These are phyloP conservation scores for Cantharis lateralis DNA, from an alignment of 2,888 invertebrate genomes.

Conservation along the genomic window DNA sequence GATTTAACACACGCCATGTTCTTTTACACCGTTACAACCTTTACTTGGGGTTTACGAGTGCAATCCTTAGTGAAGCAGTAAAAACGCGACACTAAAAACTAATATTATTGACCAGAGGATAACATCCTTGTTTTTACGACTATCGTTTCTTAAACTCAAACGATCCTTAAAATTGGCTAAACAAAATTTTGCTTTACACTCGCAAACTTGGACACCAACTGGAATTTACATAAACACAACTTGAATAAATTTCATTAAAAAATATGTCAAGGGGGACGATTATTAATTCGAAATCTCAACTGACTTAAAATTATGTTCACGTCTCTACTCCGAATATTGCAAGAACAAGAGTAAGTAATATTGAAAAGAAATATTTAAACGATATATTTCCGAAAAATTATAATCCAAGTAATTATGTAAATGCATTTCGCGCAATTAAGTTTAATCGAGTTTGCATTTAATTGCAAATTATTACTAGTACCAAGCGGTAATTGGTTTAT, in stretches of 20 bases:
- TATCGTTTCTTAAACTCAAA: constrained; percentile 11
- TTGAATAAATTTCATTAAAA: too few relatives aligned
- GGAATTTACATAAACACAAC: neutral
- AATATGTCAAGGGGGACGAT: too few relatives aligned
- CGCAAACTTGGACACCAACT: neutral
- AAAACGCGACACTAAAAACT: constrained; percentile 14
- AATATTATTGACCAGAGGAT: constrained; percentile 16
- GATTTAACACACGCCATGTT: constrained; percentile 13
- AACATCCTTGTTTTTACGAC: constrained; percentile 14
- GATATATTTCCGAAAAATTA: neutral
- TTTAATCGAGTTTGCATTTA: neutral
- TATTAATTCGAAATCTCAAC: too few relatives aligned
- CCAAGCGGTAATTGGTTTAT: neutral
- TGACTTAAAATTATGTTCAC: too few relatives aligned
- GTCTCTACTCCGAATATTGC: too few relatives aligned
- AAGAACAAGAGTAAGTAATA: neutral
- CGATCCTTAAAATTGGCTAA: constrained; percentile 13
- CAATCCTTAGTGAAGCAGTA: constrained; percentile 10
- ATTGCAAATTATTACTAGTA: neutral
- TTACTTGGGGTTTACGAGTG: constrained; percentile 12
- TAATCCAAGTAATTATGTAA: neutral
- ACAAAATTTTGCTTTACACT: constrained; percentile 7
- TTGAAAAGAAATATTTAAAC: neutral
- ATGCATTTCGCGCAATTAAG: neutral
- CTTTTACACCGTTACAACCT: constrained; percentile 7